phyloP scores from a whole-genome alignment of 2,113 vertebrate species.

The Lagopus muta region DNA sequence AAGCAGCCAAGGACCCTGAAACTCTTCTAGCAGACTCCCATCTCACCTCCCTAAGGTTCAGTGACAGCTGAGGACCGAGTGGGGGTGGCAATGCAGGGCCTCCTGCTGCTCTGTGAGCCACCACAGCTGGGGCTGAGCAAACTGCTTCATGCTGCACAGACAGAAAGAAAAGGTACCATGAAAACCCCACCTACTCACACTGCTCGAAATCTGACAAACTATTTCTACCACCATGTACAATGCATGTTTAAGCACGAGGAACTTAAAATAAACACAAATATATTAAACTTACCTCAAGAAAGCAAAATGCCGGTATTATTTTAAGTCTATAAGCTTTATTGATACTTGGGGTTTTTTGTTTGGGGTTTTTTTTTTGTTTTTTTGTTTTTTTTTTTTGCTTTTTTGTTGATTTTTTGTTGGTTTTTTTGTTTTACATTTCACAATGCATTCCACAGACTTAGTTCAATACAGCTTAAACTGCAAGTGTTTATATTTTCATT shows the following conservation, averaged over 20 bases:
- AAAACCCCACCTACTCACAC: not conserved
- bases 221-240: constrained; percentile 17
- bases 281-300: constrained; percentile 49
- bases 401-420: not conserved
- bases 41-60: not conserved
- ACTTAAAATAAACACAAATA: not conserved
- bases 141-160: not conserved
- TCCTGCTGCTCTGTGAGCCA: too few relatives aligned
- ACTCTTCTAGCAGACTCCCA: not conserved
- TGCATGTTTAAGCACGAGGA: not conserved
- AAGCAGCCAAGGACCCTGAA: not conserved
- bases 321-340: constrained; percentile 98
- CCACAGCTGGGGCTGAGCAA: not conserved
- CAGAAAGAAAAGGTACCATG: not conserved
- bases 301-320: constrained; percentile 13
- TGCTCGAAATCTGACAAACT: not conserved
- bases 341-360: constrained; percentile 75
- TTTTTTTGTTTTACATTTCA: constrained; percentile 87
- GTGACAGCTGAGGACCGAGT: not conserved
- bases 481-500: constrained; percentile 88
- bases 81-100: too few relatives aligned
- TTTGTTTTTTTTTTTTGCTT: not conserved
- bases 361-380: not conserved
- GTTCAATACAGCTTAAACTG: constrained; percentile 89
- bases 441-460: constrained; percentile 98